Percentiles rank a stretch among this genome's conserved stretches.
Evolutionary conservation across 2,797 vertebrate species (phyloP).

Genomic region (Hippocampus kuda): DNA sequence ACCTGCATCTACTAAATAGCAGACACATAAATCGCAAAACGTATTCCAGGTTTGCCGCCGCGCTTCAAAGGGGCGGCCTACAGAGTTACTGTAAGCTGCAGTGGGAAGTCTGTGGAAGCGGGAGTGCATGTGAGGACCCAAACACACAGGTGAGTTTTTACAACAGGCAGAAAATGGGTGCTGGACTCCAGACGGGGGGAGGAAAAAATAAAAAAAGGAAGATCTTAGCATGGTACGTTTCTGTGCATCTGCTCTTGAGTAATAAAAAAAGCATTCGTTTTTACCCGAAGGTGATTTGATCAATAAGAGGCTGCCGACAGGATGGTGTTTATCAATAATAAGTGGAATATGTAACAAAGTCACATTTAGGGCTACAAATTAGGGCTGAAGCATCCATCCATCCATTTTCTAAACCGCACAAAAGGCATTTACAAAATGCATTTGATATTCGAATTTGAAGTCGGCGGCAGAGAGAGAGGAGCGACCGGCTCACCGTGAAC

Average conservation of each 20-base stretch:
- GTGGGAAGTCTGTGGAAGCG: conserved; percentile 30
- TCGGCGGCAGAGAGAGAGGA: background rate
- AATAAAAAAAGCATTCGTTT: conserved; percentile 29
- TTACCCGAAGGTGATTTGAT: conserved; percentile 38
- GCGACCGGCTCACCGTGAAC: conserved; percentile 81
- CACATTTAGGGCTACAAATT: background rate
- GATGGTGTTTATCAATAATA: background rate
- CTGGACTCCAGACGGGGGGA: background rate
- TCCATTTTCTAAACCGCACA: no score
- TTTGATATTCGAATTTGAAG: background rate
- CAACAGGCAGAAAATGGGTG: background rate
- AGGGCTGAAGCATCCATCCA: no score
- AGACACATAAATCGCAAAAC: conserved; percentile 23
- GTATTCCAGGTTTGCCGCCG: background rate
- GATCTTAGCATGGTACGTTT: background rate
- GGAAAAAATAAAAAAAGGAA: background rate
- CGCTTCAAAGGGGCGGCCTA: conserved; percentile 20
- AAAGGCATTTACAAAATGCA: background rate
- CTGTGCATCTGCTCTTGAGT: conserved; percentile 11
- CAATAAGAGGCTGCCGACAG: conserved; percentile 18
- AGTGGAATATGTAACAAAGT: background rate
- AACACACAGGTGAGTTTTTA: background rate
- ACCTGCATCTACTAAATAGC: conserved; percentile 30
- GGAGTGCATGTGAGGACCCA: conserved; percentile 12
- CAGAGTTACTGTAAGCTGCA: conserved; percentile 17